Base-by-base conservation (phyloP, 2,113 vertebrate genomes). In the Aspidoscelis tigris region DNA sequence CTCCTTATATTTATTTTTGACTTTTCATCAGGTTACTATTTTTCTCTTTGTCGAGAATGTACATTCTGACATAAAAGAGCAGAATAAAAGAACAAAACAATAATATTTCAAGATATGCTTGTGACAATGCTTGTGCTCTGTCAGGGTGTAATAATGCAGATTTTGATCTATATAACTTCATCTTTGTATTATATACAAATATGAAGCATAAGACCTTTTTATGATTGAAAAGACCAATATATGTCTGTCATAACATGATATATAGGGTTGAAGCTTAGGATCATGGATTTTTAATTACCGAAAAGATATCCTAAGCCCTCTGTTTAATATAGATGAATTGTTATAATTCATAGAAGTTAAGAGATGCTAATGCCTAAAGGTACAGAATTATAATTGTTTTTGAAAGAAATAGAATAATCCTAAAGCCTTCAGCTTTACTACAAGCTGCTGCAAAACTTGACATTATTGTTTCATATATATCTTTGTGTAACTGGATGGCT, bases 251-350 rank as follows among this genome's bases (percentile, higher is more conserved):
- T 50, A 50, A 9, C 47, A 50, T 50, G 8, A 50, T 50, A 50
- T 50, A 50, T 50, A 9, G 5, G 47, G 5, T 2, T 50, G 47
- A 50, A 50, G 92, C 88, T 93, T 94, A 93, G 74, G 74, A 50
- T 85, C 33, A 84, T 72, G 77, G 47, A 50, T 79, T 69, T 72
- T 75, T 83, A 81, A 43, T 89, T 89, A 43, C 26, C 77, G 65
- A 86, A 84, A 88, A 89, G 82, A 76, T 83, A 78, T 10, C 68
- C 80, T 89, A 91, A 93, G 88, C 87, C 76, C 47, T 64, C 72
- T 89, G 84, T 92, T 58, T 73, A 64, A 92, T 93, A 86, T 81
- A 92, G 87, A 93, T 88, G 81, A 93, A 80, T 74, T 86, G 1
- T 0, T 90, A 82, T 91, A 91, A 93, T 91, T 91, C 83, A 69